Evolutionary conservation across 2,113 vertebrate genomes (phyloP).

Genomic region (Seriola rivoliana): DNA sequence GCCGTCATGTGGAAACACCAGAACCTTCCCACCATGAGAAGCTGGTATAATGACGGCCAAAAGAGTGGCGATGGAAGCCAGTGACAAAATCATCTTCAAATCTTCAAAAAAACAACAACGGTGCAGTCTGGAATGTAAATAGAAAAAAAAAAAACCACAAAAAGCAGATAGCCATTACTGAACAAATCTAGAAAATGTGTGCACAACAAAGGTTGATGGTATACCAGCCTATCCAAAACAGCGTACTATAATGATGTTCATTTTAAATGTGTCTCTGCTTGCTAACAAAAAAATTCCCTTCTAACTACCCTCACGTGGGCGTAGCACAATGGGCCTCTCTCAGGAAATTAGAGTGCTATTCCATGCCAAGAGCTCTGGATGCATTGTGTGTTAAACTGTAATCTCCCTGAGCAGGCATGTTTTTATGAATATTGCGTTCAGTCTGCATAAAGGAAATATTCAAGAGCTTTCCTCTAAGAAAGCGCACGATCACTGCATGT

Average conservation of each 20-base stretch:
- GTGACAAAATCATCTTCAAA: slow-evolving; percentile 45
- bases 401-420: slow-evolving; percentile 4
- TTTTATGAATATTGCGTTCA: slow-evolving; percentile 7
- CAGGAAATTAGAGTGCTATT: slow-evolving; percentile 24
- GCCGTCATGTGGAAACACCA: slow-evolving; percentile 79
- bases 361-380: slow-evolving; percentile 32
- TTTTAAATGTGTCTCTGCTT: slow-evolving; percentile 10
- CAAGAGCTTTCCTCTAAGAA: not conserved
- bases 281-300: not conserved
- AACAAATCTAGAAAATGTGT: not conserved
- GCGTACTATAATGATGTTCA: not conserved
- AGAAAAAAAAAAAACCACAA: not conserved
- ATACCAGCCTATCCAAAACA: not conserved
- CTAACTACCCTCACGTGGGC: slow-evolving; percentile 14
- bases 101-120: not conserved
- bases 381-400: not conserved
- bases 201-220: not conserved
- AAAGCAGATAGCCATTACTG: not conserved
- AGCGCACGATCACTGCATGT: not conserved
- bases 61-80: slow-evolving; percentile 15
- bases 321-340: slow-evolving; percentile 30
- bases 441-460: not conserved
- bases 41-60: slow-evolving; percentile 9
- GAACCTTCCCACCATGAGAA: slow-evolving; percentile 62
- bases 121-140: slow-evolving; percentile 38